Evolutionary conservation across 2,888 invertebrate genomes (phyloP).

Genomic region (Hirtodrosophila trivittata): DNA sequence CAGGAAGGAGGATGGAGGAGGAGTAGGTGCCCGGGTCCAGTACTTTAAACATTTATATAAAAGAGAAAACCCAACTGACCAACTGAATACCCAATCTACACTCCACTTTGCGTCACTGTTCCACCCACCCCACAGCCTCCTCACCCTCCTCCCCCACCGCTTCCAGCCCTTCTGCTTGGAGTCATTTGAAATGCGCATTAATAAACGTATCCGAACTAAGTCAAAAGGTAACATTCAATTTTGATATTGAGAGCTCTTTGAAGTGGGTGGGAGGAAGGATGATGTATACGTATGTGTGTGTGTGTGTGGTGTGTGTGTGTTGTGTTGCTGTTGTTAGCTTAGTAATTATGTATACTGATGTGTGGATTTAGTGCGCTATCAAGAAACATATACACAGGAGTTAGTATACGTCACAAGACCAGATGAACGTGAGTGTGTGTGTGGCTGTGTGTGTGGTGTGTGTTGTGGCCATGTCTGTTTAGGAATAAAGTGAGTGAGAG

Average conservation of each 20-base stretch:
- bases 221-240: slow-evolving; percentile 54
- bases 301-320: slow-evolving; percentile 3
- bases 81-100: too few species aligned
- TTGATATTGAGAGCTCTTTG: slow-evolving; percentile 32
- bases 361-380: slow-evolving; percentile 41
- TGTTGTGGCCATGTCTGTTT: too few species aligned
- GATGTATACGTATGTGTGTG: slow-evolving; percentile 2
- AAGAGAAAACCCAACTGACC: slow-evolving; percentile 11
- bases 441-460: neutral
- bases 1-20: slow-evolving; percentile 8
- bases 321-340: slow-evolving; percentile 1
- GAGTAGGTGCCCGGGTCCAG: neutral
- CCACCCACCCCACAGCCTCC: neutral
- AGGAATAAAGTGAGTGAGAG: too few species aligned
- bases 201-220: slow-evolving; percentile 30
- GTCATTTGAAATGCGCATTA: slow-evolving; percentile 40
- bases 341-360: slow-evolving; percentile 27
- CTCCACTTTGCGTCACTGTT: too few species aligned
- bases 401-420: slow-evolving; percentile 18
- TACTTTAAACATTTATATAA: slow-evolving; percentile 10
- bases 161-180: slow-evolving; percentile 6
- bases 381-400: slow-evolving; percentile 36
- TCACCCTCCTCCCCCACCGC: neutral
- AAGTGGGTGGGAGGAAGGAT: slow-evolving; percentile 17
- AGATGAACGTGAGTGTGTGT: neutral